Conservation (phyloP, 1,140 invertebrate genomes). For the Macrocentrus cingulum region DNA sequence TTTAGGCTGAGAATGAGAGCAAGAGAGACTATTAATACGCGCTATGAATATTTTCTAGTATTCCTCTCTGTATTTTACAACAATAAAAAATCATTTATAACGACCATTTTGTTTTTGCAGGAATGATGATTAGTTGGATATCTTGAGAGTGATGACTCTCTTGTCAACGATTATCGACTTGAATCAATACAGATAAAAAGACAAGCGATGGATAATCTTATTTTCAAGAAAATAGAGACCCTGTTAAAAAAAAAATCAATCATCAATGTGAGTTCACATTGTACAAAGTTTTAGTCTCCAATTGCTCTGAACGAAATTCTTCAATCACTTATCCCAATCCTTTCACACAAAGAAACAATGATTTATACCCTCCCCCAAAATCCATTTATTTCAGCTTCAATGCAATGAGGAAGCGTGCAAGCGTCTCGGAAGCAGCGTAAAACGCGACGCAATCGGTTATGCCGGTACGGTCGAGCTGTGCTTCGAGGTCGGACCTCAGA, state of each 20-base stretch:
- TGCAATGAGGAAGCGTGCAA: conserved; percentile 69
- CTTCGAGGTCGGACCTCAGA: conserved; percentile 71
- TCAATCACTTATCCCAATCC: background rate
- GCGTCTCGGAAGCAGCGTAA: conserved; percentile 53
- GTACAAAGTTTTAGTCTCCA: conserved; percentile 21
- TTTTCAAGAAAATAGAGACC: conserved; percentile 5
- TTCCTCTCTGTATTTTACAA: too few relatives aligned
- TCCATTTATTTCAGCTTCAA: conserved; percentile 60
- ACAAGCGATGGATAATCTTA: background rate
- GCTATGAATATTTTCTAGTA: too few relatives aligned
- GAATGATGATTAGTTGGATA: background rate
- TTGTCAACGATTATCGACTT: too few relatives aligned
- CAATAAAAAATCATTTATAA: too few relatives aligned
- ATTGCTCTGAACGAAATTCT: conserved; percentile 10
- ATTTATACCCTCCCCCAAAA: conserved; percentile 14
- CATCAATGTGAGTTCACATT: background rate
- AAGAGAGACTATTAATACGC: too few relatives aligned
- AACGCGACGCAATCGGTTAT: conserved; percentile 65
- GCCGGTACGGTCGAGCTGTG: conserved; percentile 76
- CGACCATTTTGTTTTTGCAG: too few relatives aligned
- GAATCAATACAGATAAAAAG: too few relatives aligned
- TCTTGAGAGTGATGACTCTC: background rate
- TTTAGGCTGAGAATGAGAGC: background rate
- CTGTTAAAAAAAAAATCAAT: too few relatives aligned
- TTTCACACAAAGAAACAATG: background rate